Conservation (phyloP, 2,113 vertebrate species). For the Rhabdornis inornatus region DNA sequence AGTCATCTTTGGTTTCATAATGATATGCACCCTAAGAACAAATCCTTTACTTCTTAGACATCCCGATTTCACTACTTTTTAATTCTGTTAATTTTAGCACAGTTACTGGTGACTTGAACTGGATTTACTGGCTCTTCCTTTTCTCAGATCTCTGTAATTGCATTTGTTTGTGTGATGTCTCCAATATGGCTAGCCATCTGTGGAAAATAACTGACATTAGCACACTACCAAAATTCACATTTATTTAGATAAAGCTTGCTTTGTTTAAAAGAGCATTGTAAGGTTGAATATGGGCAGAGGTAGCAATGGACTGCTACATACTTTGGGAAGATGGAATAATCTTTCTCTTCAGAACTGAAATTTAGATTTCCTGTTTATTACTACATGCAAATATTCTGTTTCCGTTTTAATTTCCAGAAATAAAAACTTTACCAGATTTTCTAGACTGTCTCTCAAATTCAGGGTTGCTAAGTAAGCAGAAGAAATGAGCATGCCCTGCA, state of each 20-base stretch:
- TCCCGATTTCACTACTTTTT: neutral
- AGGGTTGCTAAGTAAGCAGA: neutral
- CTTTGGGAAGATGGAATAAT: neutral
- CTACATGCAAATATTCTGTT: neutral
- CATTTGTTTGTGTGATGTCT: neutral
- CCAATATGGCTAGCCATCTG: neutral
- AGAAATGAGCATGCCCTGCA: neutral
- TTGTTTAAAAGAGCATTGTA: neutral
- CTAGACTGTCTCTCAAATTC: neutral
- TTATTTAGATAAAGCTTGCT: neutral
- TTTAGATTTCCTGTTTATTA: neutral
- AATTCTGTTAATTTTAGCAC: neutral
- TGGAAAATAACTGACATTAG: neutral
- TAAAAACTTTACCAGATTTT: neutral
- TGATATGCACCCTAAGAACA: neutral
- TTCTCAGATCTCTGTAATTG: neutral
- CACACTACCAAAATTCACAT: neutral
- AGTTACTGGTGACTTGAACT: neutral
- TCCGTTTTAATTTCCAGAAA: neutral
- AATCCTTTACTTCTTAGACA: neutral
- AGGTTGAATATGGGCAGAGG: neutral
- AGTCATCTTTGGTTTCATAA: neutral
- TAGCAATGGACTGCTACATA: rapidly evolving
- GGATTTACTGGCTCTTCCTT: neutral
- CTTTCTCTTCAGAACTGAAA: neutral